Evolutionary conservation across 2,888 invertebrate species (phyloP).

Genomic region (Matsumyia berberina): DNA sequence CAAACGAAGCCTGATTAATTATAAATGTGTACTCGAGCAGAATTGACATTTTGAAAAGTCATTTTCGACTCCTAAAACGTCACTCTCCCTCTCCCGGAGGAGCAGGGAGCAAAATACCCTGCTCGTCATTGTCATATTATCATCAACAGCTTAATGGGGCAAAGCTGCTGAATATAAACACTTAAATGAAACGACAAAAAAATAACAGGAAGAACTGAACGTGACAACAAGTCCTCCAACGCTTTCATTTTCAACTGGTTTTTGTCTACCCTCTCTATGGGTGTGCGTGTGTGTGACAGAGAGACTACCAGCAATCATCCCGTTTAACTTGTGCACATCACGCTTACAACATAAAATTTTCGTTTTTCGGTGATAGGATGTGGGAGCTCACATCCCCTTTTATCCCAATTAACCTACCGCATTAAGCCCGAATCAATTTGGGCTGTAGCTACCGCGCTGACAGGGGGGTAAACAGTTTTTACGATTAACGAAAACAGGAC

Average conservation of each 20-base stretch:
- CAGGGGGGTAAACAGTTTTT: slow-evolving; percentile 47
- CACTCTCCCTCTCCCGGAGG: not conserved
- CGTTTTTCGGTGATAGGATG: not conserved
- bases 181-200: slow-evolving; percentile 46
- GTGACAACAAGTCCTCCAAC: slow-evolving; percentile 53
- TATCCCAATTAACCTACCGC: slow-evolving; percentile 65
- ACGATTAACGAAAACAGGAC: slow-evolving; percentile 67
- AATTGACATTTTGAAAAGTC: slow-evolving; percentile 73
- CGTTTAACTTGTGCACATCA: slow-evolving; percentile 58
- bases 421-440: slow-evolving; percentile 73
- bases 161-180: slow-evolving; percentile 68
- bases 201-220: slow-evolving; percentile 22
- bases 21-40: slow-evolving; percentile 66
- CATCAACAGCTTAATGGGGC: slow-evolving; percentile 73
- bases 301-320: slow-evolving; percentile 24
- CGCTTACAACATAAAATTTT: slow-evolving; percentile 49
- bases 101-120: slow-evolving; percentile 33
- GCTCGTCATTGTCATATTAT: slow-evolving; percentile 72
- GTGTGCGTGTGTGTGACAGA: not conserved
- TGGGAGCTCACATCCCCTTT: not conserved
- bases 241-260: slow-evolving; percentile 44
- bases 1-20: slow-evolving; percentile 66
- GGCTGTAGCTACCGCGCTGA: too few species aligned
- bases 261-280: slow-evolving; percentile 14
- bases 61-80: slow-evolving; percentile 61